These are phyloP conservation scores for Amblyjoppa fuscipennis DNA, from an alignment of 2,888 invertebrate genomes.

Conservation along the genomic window DNA sequence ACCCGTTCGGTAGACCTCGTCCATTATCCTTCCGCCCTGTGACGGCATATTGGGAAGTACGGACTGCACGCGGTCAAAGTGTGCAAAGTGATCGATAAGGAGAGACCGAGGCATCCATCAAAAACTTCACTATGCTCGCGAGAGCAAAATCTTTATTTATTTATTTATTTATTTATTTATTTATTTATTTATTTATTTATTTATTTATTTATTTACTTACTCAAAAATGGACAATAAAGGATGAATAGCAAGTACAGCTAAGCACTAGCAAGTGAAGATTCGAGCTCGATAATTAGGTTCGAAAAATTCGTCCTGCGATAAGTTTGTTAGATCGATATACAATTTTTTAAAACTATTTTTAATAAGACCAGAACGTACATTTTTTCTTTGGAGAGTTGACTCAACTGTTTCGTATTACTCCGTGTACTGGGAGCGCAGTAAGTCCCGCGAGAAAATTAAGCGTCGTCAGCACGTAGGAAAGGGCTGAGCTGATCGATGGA, in stretches of 20 bases:
- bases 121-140: not conserved
- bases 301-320: not conserved
- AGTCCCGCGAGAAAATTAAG: constrained; percentile 38
- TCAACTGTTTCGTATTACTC: constrained; percentile 6
- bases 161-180: not conserved
- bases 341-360: not conserved
- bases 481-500: constrained; percentile 44
- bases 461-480: constrained; percentile 22
- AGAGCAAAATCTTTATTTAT: not conserved
- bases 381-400: not conserved
- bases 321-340: not conserved
- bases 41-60: constrained; percentile 20
- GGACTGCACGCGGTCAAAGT: not conserved
- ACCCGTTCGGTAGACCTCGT: constrained; percentile 47
- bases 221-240: not conserved
- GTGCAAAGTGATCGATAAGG: not conserved
- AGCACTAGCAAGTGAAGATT: not conserved
- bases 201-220: not conserved
- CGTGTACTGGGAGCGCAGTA: not conserved
- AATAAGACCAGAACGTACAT: not conserved
- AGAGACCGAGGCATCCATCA: constrained; percentile 22
- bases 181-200: not conserved
- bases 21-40: constrained; percentile 49
- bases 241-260: not conserved
- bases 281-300: not conserved